phyloP scores from a whole-genome alignment of 2,113 vertebrate species.

The Oryzias javanicus region DNA sequence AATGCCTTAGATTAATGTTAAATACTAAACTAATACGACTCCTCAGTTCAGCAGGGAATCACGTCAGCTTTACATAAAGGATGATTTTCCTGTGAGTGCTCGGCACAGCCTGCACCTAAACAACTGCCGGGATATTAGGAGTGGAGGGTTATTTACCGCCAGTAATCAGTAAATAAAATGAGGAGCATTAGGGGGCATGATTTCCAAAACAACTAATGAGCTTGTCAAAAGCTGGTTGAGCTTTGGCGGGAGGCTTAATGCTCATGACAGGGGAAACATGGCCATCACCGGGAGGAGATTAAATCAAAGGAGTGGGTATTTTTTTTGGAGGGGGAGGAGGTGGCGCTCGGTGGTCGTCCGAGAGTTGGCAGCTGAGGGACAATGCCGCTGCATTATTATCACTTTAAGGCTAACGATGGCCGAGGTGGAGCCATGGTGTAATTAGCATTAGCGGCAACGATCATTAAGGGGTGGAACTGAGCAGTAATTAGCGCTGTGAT shows the following conservation, averaged over 20 bases:
- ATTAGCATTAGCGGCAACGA: conserved; percentile 75
- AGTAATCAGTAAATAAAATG: conserved; percentile 70
- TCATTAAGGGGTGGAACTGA: conserved; percentile 75
- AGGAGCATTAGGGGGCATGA: conserved; percentile 49
- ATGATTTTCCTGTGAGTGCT: conserved; percentile 42
- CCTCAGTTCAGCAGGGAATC: conserved; percentile 44
- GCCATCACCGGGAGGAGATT: conserved; percentile 25
- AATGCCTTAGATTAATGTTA: conserved; percentile 57
- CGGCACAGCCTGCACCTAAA: conserved; percentile 37
- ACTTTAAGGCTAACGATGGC: conserved; percentile 59
- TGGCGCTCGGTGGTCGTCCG: conserved; percentile 17
- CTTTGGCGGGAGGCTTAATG: conserved; percentile 40
- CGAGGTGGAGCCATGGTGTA: conserved; percentile 66
- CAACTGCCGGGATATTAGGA: conserved; percentile 57
- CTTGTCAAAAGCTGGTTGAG: conserved; percentile 52
- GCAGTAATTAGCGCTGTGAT: conserved; percentile 71
- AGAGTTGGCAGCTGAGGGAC: conserved; percentile 47
- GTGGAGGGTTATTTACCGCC: conserved; percentile 57
- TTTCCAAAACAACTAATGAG: conserved; percentile 63
- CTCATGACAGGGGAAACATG: conserved; percentile 29
- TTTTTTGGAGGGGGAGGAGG: background rate
- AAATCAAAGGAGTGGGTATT: conserved; percentile 20
- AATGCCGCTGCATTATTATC: conserved; percentile 58
- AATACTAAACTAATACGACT: conserved; percentile 63
- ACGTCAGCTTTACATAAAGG: conserved; percentile 56